phyloP scores from a whole-genome alignment of 2,113 vertebrate genomes.

The Cercopithecus mona region DNA sequence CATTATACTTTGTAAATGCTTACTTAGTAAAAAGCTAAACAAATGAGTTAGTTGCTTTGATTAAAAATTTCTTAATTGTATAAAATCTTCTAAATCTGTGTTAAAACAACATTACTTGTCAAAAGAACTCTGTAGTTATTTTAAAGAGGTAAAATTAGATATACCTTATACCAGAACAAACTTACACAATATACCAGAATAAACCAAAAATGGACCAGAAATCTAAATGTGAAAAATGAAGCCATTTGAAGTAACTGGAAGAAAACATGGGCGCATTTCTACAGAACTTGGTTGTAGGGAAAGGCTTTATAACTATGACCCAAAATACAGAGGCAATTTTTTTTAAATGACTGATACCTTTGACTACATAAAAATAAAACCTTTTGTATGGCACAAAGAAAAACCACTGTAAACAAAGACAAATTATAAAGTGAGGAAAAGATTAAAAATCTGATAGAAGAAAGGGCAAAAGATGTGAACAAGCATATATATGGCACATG shows the following conservation, averaged over 20 bases:
- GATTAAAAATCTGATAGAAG: not conserved
- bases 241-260: not conserved
- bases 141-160: not conserved
- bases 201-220: not conserved
- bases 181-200: not conserved
- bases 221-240: slow-evolving; percentile 2
- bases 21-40: slow-evolving; percentile 19
- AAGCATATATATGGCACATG: not conserved
- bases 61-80: not conserved
- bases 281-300: not conserved
- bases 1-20: slow-evolving; percentile 17
- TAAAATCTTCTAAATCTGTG: not conserved
- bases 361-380: not conserved
- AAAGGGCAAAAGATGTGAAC: not conserved
- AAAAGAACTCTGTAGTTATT: not conserved
- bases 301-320: not conserved
- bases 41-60: not conserved
- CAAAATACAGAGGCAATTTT: not conserved
- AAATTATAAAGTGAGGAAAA: not conserved
- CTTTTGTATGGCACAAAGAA: not conserved
- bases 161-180: not conserved
- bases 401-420: not conserved
- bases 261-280: not conserved
- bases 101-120: slow-evolving; percentile 27
- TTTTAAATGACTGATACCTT: not conserved